Percentiles rank a stretch among this genome's conserved stretches.
These are phyloP conservation scores for Andrena bucephala DNA, from an alignment of 2,888 invertebrate species.

Conservation along the genomic window DNA sequence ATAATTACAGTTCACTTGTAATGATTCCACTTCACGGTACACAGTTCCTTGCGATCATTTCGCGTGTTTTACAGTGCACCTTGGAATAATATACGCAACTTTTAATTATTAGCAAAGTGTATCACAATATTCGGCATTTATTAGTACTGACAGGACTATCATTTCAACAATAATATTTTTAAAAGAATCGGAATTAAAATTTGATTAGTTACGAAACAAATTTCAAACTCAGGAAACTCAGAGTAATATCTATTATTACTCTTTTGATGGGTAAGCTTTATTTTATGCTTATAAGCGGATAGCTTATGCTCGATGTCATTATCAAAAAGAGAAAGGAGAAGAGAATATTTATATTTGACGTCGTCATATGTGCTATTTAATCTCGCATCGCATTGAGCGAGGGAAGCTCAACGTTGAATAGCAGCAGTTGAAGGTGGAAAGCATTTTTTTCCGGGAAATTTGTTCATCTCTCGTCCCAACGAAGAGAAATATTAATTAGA, in stretches of 20 bases:
- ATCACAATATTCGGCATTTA: no score
- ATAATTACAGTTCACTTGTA: slow-evolving; percentile 16
- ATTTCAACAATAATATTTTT: no score
- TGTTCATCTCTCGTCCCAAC: slow-evolving; percentile 49
- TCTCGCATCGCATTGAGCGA: slow-evolving; percentile 2
- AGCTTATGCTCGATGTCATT: background rate
- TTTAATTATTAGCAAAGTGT: background rate
- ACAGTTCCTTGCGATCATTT: slow-evolving; percentile 2
- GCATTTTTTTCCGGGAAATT: slow-evolving; percentile 53
- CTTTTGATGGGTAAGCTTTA: background rate
- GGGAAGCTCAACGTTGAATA: slow-evolving; percentile 6
- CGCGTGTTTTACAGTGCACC: no score
- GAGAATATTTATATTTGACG: background rate
- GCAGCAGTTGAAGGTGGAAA: slow-evolving; percentile 32
- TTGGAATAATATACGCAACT: background rate
- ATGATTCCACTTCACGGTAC: slow-evolving; percentile 10
- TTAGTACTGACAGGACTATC: no score
- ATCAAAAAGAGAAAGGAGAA: background rate
- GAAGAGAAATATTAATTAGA: slow-evolving; percentile 58
- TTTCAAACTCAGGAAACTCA: background rate
- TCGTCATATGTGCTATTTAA: slow-evolving; percentile 16
- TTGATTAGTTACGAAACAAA: background rate
- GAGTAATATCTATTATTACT: background rate
- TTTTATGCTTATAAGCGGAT: background rate
- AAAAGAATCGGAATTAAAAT: background rate